These are phyloP conservation scores for Propsilocerus akamusi DNA, from an alignment of 1,140 invertebrate genomes.

Conservation along the genomic window DNA sequence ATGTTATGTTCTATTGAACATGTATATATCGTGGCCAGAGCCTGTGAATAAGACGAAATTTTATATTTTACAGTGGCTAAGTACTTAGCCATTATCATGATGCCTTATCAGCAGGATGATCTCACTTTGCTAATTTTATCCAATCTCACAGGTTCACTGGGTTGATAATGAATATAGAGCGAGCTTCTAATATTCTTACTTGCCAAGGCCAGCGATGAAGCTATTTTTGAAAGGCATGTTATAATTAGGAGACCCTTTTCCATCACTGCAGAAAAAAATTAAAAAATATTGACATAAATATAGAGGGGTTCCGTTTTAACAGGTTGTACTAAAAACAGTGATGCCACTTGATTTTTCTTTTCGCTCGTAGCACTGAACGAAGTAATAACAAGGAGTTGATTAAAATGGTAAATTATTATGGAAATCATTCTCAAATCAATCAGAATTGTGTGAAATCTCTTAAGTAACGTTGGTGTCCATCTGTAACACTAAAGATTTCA, in stretches of 20 bases:
- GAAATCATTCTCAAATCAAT: too few relatives aligned
- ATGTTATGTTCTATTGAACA: conserved; percentile 9
- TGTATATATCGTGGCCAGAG: not conserved
- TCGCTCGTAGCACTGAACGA: too few relatives aligned
- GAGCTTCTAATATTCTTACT: not conserved
- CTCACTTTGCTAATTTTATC: not conserved
- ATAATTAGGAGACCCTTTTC: not conserved
- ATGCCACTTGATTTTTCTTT: too few relatives aligned
- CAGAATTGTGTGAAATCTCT: not conserved
- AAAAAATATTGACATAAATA: too few relatives aligned
- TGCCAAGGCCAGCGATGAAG: not conserved
- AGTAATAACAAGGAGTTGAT: too few relatives aligned
- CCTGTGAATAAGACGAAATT: not conserved
- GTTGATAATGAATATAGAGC: not conserved
- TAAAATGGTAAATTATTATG: too few relatives aligned
- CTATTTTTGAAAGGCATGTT: not conserved
- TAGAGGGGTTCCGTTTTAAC: too few relatives aligned
- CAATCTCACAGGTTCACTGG: not conserved
- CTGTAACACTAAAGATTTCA: not conserved
- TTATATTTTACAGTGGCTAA: not conserved
- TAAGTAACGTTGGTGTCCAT: not conserved
- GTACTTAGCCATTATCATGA: not conserved
- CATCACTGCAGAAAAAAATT: not conserved
- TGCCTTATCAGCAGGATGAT: not conserved
- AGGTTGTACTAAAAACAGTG: too few relatives aligned